phyloP scores from a whole-genome alignment of 2,113 vertebrate genomes.

The Clarias gariepinus region DNA sequence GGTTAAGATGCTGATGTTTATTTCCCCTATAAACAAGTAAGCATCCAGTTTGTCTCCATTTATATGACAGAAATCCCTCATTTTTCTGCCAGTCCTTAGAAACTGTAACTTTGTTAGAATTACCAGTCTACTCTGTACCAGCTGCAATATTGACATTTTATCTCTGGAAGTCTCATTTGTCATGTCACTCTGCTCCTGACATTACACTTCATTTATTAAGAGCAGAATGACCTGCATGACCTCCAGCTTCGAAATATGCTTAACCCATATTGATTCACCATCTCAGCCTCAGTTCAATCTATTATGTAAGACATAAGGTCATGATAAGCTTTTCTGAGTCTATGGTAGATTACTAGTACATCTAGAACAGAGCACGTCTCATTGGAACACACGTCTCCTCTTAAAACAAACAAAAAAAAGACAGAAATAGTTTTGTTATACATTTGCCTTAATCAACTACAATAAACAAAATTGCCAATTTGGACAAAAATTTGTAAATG shows the following conservation, averaged over 20 bases:
- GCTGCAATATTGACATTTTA: slow-evolving; percentile 7
- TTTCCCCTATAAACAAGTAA: background rate
- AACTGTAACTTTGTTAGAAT: background rate
- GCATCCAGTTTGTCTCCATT: background rate
- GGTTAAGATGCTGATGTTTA: slow-evolving; percentile 7
- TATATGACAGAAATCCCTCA: background rate
- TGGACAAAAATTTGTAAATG: no score
- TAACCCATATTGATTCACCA: slow-evolving; percentile 54
- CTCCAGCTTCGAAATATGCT: slow-evolving; percentile 34
- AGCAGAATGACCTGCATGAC: slow-evolving; percentile 47
- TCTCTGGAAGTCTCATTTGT: slow-evolving; percentile 12
- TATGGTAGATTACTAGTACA: background rate
- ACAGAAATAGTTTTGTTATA: no score
- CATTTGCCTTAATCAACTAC: no score
- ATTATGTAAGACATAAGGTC: background rate
- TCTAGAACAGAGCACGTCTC: background rate
- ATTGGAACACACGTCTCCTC: no score
- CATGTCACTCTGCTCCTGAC: slow-evolving; percentile 20
- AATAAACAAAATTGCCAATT: no score
- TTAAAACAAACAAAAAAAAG: background rate
- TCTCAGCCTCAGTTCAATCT: slow-evolving; percentile 8
- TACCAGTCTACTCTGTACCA: background rate
- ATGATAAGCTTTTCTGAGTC: background rate
- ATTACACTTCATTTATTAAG: slow-evolving; percentile 42
- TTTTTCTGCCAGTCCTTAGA: background rate